Evolutionary conservation across 2,888 invertebrate genomes (phyloP), one percentile per base, ranked within the genome.

Genomic region (Lysandra coridon): DNA sequence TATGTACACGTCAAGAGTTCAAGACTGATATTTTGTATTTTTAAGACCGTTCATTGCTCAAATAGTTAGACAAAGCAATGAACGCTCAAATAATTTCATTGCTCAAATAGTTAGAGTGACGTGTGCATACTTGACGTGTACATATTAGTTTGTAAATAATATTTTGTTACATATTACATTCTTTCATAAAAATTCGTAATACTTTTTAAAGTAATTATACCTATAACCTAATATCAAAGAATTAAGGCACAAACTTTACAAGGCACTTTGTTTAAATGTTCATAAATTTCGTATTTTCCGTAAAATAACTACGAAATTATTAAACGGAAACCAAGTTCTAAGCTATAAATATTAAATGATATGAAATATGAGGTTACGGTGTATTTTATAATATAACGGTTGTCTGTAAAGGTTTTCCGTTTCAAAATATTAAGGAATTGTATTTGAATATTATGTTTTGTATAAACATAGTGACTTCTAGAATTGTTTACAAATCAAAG

Each of bases 291-390:
- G 37, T 69, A 69, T 69, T 33, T 64, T 69, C 33, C 69, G 69
- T 69, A 69, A 69, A 69, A 69, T 69, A 69, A 69, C 69, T 69
- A 75, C 30, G 30, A 75, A 49, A 75, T 75, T 75, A 49, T 49
- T 44, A 44, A 75, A 75, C 75, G 30, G 44, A 49, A 75, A 44
- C 75, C 44, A 57, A 76, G 76, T 76, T 76, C n/a, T 33, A 33
- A 76, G 49, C 76, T 53, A 30, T 57, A 57, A 76, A 76, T 76
- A 76, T 57, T 76, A 33, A 57, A 57, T 57, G 53, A 17, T 53
- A 76, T 76, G 33, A 76, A 76, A 76, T 76, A 76, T 53, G 53
- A 14, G 57, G 76, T 53, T 30, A 17, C 76, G 57, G 57, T 44
- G 17, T 57, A 12, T 76, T 53, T 57, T 57, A 53, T 44, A 53